Evolutionary conservation across 2,113 vertebrate genomes (phyloP).

Genomic region (Seriola aureovittata): DNA sequence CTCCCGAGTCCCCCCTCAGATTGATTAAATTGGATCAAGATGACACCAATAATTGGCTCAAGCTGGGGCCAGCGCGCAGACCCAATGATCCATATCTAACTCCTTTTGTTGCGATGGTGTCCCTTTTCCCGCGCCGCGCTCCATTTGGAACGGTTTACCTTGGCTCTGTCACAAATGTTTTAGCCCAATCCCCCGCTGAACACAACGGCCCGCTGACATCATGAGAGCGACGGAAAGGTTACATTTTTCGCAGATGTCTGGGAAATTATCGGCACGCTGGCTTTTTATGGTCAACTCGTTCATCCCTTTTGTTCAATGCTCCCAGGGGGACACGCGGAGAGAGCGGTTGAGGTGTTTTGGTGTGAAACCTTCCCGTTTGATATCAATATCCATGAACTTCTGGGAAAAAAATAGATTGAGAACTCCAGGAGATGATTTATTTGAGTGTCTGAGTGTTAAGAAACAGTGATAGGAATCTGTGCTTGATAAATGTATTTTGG

Average conservation of each 20-base stretch:
- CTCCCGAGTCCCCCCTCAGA: conserved; percentile 89
- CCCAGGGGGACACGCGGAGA: conserved; percentile 16
- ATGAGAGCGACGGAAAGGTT: conserved; percentile 87
- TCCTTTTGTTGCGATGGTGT: conserved; percentile 90
- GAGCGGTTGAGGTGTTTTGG: conserved; percentile 67
- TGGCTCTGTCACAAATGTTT: conserved; percentile 97
- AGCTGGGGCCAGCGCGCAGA: conserved; percentile 92
- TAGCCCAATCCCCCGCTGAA: conserved; percentile 93
- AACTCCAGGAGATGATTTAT: conserved; percentile 59
- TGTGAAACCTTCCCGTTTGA: conserved; percentile 70
- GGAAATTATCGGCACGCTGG: conserved; percentile 71
- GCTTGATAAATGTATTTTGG: conserved; percentile 35
- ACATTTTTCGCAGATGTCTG: conserved; percentile 85
- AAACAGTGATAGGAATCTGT: conserved; percentile 44
- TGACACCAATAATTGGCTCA: conserved; percentile 99
- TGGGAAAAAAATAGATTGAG: conserved; percentile 38
- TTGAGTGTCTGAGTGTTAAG: conserved; percentile 22
- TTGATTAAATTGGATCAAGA: conserved; percentile 99
- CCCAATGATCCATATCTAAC: conserved; percentile 98
- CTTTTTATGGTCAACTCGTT: conserved; percentile 69
- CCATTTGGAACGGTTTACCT: conserved; percentile 99
- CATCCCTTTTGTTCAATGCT: conserved; percentile 60
- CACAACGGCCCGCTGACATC: conserved; percentile 95
- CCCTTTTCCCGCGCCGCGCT: conserved; percentile 93
- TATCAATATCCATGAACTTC: conserved; percentile 60